Conservation (phyloP, 2,888 invertebrate genomes). For the Ischnura elegans region DNA sequence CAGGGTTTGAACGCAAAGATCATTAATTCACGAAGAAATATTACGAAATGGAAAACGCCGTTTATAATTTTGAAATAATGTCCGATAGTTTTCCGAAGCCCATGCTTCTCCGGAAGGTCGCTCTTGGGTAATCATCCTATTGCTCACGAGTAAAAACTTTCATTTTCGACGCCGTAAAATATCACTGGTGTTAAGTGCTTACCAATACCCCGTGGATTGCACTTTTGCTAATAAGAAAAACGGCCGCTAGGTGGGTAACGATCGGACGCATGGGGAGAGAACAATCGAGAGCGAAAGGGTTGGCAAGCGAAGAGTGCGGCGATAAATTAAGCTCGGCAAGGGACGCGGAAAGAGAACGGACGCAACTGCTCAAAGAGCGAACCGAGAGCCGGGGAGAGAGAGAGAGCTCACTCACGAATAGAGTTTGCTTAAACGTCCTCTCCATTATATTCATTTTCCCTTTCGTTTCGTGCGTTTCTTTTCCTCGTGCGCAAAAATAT, state of each 20-base stretch:
- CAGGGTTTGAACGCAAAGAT: neutral
- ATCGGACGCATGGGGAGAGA: neutral
- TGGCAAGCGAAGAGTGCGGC: conserved; percentile 2
- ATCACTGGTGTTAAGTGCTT: neutral
- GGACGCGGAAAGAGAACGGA: neutral
- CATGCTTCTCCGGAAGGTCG: conserved; percentile 5
- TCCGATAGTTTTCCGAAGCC: neutral
- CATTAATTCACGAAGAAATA: neutral
- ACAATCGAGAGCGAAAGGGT: conserved; percentile 26
- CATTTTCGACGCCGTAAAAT: conserved; percentile 10
- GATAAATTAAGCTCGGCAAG: neutral
- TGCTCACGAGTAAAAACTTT: conserved; percentile 31
- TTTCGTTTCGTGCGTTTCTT: neutral
- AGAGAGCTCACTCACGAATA: conserved; percentile 1
- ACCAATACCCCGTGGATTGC: neutral
- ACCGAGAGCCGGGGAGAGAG: neutral
- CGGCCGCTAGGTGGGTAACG: conserved; percentile 1
- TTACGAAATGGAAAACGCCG: neutral
- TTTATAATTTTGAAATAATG: neutral
- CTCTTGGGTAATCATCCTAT: neutral
- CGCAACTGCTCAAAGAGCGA: neutral
- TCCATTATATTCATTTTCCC: neutral
- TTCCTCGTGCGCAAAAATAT: neutral
- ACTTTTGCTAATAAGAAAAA: conserved; percentile 17
- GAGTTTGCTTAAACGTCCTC: neutral